A percentile compares a stretch with the other conserved stretches of the same genome.
phyloP scores from a whole-genome alignment of 2,113 vertebrate genomes.

The Poeciliopsis prolifica region DNA sequence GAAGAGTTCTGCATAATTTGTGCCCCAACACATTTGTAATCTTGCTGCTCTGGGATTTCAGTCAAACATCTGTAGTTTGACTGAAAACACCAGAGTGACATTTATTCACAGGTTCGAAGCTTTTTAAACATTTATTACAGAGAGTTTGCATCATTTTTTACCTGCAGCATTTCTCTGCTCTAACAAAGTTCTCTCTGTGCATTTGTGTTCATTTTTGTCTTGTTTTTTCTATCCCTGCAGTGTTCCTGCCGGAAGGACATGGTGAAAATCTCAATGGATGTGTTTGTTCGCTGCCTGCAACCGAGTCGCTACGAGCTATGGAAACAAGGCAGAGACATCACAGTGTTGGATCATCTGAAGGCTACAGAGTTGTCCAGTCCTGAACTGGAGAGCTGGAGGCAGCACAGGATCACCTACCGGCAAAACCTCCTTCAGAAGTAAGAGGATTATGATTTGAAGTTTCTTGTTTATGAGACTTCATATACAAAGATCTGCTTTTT shows the following conservation, averaged over 20 bases:
- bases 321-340: slow-evolving; percentile 93
- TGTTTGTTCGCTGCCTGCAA: slow-evolving; percentile 94
- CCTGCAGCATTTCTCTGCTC: background rate
- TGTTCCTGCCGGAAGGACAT: slow-evolving; percentile 97
- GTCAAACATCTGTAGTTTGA: slow-evolving; percentile 2
- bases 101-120: background rate
- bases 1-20: background rate
- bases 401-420: slow-evolving; percentile 81
- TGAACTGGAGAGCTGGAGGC: slow-evolving; percentile 89
- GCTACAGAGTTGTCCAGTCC: slow-evolving; percentile 88
- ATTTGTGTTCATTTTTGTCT: background rate
- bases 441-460: too few relatives aligned
- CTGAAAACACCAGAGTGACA: background rate
- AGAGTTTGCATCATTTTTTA: background rate
- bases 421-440: slow-evolving; percentile 88
- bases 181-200: background rate
- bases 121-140: background rate
- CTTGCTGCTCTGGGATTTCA: slow-evolving; percentile 10
- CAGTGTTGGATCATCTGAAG: slow-evolving; percentile 88
- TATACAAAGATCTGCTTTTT: background rate
- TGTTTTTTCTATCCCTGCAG: slow-evolving; percentile 65
- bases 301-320: slow-evolving; percentile 92
- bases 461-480: too few relatives aligned
- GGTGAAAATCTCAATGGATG: slow-evolving; percentile 99
- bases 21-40: background rate